Evolutionary conservation across 1,140 invertebrate genomes (phyloP), one percentile per base, ranked within the genome.

Genomic region (Drosophila leontia): DNA sequence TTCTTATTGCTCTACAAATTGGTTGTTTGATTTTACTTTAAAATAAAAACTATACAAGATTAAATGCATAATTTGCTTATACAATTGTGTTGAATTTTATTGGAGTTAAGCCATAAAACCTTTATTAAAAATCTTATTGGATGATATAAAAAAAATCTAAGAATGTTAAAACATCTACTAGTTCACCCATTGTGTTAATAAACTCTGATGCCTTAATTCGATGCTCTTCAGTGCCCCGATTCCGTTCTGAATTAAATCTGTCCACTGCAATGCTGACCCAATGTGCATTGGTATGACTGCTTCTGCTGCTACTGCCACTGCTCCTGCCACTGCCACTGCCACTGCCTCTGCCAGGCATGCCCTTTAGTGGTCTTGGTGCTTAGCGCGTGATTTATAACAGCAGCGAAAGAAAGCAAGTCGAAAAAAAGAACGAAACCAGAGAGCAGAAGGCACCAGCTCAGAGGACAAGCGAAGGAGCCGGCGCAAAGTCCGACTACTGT

Each of bases 321-420:
- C 17, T 62, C n/a, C 61, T 78, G 55, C 37, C 19, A 1, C 17
- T 65, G 71, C 32, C 3, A 3, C 13, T 23, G 57, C 53, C 23
- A 0, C 37, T 76, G 79, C 51, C 23, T 15, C 19, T 37, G 68
- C 55, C 57, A 56, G 76, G 39, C 67, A 58, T 80, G 77, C 50
- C 68, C 61, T 47, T 79, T 67, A 79, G 67, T 80, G 65, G 77
- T 80, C 69, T 63, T 78, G 81, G 85, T 82, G 85, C 85, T 88
- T 90, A 88, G 85, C 85, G 85, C 78, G 80, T 88, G 85, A 88
- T 88, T 88, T 88, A 88, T 88, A 90, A 67, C 81, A 75, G 85
- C 78, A 80, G 53, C 53, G 45, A 60, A 68, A 76, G 41, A 45
- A 41, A 41, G 53, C 76, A 56, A 60, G 58, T 65, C 48, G 42